phyloP scores from a whole-genome alignment of 2,888 invertebrate species.

The Amphimallon solstitiale region DNA sequence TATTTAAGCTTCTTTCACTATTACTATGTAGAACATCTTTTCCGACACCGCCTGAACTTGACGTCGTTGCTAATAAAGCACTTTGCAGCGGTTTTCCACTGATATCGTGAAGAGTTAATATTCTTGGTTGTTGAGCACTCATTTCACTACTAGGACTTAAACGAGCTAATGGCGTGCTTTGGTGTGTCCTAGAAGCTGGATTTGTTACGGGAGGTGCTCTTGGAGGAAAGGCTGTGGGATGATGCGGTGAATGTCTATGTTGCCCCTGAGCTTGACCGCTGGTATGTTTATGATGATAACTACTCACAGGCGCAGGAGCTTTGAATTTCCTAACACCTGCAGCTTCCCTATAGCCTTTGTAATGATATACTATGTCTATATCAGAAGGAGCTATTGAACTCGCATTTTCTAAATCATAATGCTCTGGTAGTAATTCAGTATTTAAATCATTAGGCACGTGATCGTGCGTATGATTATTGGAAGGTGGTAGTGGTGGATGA shows the following conservation, averaged over 20 bases:
- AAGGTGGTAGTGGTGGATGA: conserved; percentile 82
- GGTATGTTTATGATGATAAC: conserved; percentile 82
- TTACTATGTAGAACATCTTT: conserved; percentile 91
- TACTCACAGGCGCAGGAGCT: conserved; percentile 82
- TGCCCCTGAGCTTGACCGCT: conserved; percentile 72
- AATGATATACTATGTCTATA: conserved; percentile 96
- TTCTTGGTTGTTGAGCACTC: conserved; percentile 90
- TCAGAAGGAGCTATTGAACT: conserved; percentile 98
- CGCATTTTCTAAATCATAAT: conserved; percentile 96
- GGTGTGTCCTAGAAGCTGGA: conserved; percentile 78
- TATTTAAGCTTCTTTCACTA: conserved; percentile 90
- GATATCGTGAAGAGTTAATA: conserved; percentile 92
- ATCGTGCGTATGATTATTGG: conserved; percentile 77
- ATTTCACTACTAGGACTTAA: conserved; percentile 92
- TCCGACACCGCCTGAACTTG: conserved; percentile 87
- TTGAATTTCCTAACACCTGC: conserved; percentile 87
- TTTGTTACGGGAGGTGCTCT: conserved; percentile 78
- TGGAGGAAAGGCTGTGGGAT: conserved; percentile 79
- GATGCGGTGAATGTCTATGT: conserved; percentile 82
- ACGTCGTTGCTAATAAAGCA: conserved; percentile 88
- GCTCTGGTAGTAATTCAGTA: conserved; percentile 82
- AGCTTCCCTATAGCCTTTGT: conserved; percentile 91
- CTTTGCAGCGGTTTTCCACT: conserved; percentile 93
- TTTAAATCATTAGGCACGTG: conserved; percentile 80
- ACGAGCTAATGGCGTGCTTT: conserved; percentile 90